Conservation (phyloP, 1,140 invertebrate genomes). For the Trichomalopsis sarcophagae region DNA sequence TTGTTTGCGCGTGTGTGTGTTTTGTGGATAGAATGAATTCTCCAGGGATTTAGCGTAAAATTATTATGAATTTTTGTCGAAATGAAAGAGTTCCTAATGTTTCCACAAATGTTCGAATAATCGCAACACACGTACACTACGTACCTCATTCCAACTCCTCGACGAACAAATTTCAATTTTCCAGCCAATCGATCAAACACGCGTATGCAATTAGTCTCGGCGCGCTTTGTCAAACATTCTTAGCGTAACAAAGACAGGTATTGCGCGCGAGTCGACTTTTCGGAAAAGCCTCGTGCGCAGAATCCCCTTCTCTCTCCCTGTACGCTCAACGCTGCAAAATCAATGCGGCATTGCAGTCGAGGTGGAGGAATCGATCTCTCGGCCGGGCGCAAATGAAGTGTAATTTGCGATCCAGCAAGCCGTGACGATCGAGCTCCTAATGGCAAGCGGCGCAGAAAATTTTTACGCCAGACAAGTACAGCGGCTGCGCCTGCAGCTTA, state of each 20-base stretch:
- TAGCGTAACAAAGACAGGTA: background rate
- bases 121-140: background rate
- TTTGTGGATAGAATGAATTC: background rate
- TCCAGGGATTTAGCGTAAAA: background rate
- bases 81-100: no score
- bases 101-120: background rate
- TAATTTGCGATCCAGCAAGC: slow-evolving; percentile 58
- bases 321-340: background rate
- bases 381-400: slow-evolving; percentile 57
- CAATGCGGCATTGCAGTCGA: background rate
- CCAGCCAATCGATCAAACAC: slow-evolving; percentile 2
- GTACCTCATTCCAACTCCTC: background rate
- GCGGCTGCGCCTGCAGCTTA: background rate
- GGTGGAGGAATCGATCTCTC: slow-evolving; percentile 51
- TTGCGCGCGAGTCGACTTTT: background rate
- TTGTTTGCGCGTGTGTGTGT: no score
- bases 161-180: background rate
- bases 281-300: background rate
- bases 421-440: slow-evolving; percentile 34
- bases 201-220: background rate
- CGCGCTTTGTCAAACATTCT: background rate
- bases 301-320: background rate
- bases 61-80: no score
- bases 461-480: slow-evolving; percentile 45
- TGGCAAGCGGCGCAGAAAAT: slow-evolving; percentile 47